phyloP scores from a whole-genome alignment of 1,140 invertebrate genomes.

The Drosophila nannoptera region DNA sequence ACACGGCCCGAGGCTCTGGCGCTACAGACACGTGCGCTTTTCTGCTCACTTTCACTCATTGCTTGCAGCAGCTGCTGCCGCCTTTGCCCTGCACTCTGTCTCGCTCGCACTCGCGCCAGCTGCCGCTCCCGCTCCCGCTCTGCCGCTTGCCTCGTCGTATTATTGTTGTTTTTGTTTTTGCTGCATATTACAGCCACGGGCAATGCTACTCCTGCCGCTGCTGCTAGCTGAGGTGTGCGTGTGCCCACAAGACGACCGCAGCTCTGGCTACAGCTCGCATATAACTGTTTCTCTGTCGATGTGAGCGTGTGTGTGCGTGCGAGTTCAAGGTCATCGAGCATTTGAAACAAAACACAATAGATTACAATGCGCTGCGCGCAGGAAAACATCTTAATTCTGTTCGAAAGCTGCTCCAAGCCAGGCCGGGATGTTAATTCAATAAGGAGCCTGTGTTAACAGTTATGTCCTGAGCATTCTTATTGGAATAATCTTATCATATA shows the following conservation, averaged over 20 bases:
- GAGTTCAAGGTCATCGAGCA: constrained; percentile 79
- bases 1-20: constrained; percentile 27
- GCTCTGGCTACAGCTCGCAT: constrained; percentile 44
- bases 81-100: constrained; percentile 35
- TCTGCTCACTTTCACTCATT: constrained; percentile 75
- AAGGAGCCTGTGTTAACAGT: no score
- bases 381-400: constrained; percentile 58
- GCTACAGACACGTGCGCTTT: constrained; percentile 70
- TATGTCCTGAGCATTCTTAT: no score
- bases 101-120: constrained; percentile 7
- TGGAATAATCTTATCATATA: not conserved
- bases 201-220: constrained; percentile 36
- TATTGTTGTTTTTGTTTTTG: constrained; percentile 42
- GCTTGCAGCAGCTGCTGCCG: constrained; percentile 63
- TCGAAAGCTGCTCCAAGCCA: constrained; percentile 11
- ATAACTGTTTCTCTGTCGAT: constrained; percentile 44
- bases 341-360: constrained; percentile 75
- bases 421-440: not conserved
- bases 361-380: constrained; percentile 60
- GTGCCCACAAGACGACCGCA: constrained; percentile 64
- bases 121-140: no score
- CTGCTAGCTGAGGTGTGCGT: constrained; percentile 67
- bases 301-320: constrained; percentile 29
- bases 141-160: constrained; percentile 4
- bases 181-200: constrained; percentile 43